These are phyloP conservation scores for Erebia ligea DNA, from an alignment of 2,888 invertebrate genomes.

Conservation along the genomic window DNA sequence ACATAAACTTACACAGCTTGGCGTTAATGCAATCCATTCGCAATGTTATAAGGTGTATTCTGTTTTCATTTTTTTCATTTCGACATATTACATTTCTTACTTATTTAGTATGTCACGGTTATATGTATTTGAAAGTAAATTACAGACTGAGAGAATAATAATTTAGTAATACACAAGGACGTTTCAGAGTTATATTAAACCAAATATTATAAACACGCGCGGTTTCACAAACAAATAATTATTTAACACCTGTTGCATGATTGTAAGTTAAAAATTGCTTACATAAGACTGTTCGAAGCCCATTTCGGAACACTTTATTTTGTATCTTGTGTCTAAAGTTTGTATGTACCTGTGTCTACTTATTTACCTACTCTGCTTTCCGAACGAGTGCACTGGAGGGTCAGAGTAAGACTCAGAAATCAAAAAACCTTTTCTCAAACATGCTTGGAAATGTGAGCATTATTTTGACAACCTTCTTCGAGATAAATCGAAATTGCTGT, in stretches of 20 bases:
- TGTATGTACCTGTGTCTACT: too few species aligned
- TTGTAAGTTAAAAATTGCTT: neutral
- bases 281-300: neutral
- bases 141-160: slow-evolving; percentile 5
- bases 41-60: neutral
- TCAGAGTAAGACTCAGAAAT: too few species aligned
- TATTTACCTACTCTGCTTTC: too few species aligned
- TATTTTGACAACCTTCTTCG: too few species aligned
- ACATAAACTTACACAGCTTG: neutral
- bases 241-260: slow-evolving; percentile 3
- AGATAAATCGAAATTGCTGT: too few species aligned
- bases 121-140: slow-evolving; percentile 29
- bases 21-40: neutral
- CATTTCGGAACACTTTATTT: neutral
- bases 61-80: slow-evolving; percentile 16
- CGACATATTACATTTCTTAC: slow-evolving; percentile 13
- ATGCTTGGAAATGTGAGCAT: too few species aligned
- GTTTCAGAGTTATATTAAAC: slow-evolving; percentile 5
- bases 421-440: too few species aligned
- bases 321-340: neutral
- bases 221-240: slow-evolving; percentile 3
- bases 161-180: slow-evolving; percentile 32
- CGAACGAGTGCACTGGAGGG: too few species aligned
- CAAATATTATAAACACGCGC: neutral
- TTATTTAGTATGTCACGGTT: slow-evolving; percentile 26